Base-by-base conservation (phyloP, 1,140 invertebrate species). In the Centruroides vittatus region DNA sequence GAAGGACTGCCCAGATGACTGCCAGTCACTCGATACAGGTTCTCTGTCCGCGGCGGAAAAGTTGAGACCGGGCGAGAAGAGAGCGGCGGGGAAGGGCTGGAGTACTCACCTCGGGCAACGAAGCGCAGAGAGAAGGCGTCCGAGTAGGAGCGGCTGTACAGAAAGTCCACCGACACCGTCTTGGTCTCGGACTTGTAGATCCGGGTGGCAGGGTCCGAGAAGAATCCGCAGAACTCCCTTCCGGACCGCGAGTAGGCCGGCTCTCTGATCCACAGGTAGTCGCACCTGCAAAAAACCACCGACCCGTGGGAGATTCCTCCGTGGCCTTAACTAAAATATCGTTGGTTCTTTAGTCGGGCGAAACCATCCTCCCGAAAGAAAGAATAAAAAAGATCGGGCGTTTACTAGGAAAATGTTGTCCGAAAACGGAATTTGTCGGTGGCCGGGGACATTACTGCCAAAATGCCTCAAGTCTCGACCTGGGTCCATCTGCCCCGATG, bases 241-340 rank as follows among this genome's bases (percentile, higher is more conserved):
- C 81, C 3, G 78, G 83, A 8, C 50, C 81, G 63, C 6, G 64
- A 80, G 67, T 83, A 84, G 0, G 82, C 80, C 9, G 83, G 83
- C 69, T 86, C 83, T 47, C 81, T 80, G 53, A 86, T 75, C 76
- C 81, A 81, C 5, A 86, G 76, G 67, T 84, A 83, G 67, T 85
- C 83, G 66, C 83, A 85, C 58, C 80, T 76, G 66, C 72, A 59
- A 60, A 55, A 35, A 35, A 10, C 47, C 35, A n/a, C n/a, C 12
- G 9, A 51, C 7, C 48, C 12, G n/a, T 12, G 48, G 54, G 23
- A 23, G 23, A 23, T 23, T 23, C 23, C 23, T 23, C 23, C 23
- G 23, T 23, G 23, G 2, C 23, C 2, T 23, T 23, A 23, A 23
- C 23, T 23, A 23, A 23, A 23, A 23, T 23, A 23, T 23, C 23